Evolutionary conservation across 2,113 vertebrate species (phyloP), one percentile per base, ranked within the genome.

Genomic region (Vireo altiloquus): DNA sequence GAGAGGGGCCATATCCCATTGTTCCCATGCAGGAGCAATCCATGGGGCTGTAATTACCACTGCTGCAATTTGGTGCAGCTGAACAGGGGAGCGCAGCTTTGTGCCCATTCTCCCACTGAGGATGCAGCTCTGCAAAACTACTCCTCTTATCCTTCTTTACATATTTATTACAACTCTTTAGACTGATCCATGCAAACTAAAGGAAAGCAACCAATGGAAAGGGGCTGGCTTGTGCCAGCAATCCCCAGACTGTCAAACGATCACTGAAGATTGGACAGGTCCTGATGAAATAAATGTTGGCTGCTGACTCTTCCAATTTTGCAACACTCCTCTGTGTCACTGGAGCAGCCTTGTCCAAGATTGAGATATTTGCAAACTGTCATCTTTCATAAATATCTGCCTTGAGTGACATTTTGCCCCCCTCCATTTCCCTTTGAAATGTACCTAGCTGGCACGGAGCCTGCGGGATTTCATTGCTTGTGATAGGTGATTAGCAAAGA

Each of bases 311-410:
- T 98, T 99, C 97, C 98, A 98, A 99, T 99, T 99, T 99, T 97
- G 98, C 94, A 93, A 97, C 95, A 96, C 98, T 98, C 97, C 97
- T 98, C 98, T 86, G 97, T 98, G 98, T 99, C 99, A 99, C 98
- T 97, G 97, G 97, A 90, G 95, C 98, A 98, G 98, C 97, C 98
- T 98, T 98, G 98, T 97, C 97, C 97, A 98, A 99, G 99, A 99
- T 99, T 99, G 99, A 99, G 99, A 99, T 99, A 99, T 99, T 99
- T 99, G 99, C 98, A 99, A 99, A 99, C 99, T 99, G 99, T 99
- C 99, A 99, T 98, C 98, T 99, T 98, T 98, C 98, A 99, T 99
- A 99, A 99, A 99, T 98, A 99, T 98, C 98, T 98, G 97, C 98
- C 97, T 98, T 98, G 97, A 98, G 96, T 98, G 98, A 98, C 97